Base-by-base conservation (phyloP, 2,888 invertebrate genomes). In the Dyspetes luteomarginatus region DNA sequence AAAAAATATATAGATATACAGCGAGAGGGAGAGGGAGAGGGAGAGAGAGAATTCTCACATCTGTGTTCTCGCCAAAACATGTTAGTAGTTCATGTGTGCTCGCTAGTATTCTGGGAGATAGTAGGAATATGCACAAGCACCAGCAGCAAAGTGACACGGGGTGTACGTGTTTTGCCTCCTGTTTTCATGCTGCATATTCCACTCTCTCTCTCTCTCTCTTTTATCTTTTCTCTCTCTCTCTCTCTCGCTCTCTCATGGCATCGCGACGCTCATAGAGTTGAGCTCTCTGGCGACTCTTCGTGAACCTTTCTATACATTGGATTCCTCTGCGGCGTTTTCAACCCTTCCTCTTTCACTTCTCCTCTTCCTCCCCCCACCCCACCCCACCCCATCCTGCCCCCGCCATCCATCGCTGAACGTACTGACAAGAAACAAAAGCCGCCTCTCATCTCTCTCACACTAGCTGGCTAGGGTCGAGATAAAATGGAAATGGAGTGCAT, bases 361-460 rank as follows among this genome's bases (percentile, higher is more conserved):
- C n/a, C n/a, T n/a, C n/a, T n/a, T n/a, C n/a, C n/a, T n/a, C n/a
- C 64, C 28, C 55, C 3, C 58, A n/a, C 3, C 19, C 7, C 48
- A 19, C 50, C 12, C 58, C 26, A n/a, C 7, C 15, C 55, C 24
- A 55, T 52, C 45, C 64, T 30, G 60, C 43, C 55, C 45, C 85
- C n/a, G n/a, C n/a, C n/a, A n/a, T n/a, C n/a, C n/a, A n/a, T n/a
- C n/a, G n/a, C n/a, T n/a, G n/a, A n/a, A n/a, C n/a, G n/a, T n/a
- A 84, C 78, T 78, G 85, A 86, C 87, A 88, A 89, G 89, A 88
- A 88, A 89, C 89, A 88, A 89, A 89, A 86, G 87, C 87, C 82
- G 82, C 78, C 75, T 28, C 45, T 19, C 52, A 12, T 17, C 12
- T 45, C 45, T 45, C 45, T 45, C 45, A 2, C 45, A 15, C 45